These are phyloP conservation scores for Eristalis pertinax DNA, from an alignment of 2,888 invertebrate species.

Conservation along the genomic window DNA sequence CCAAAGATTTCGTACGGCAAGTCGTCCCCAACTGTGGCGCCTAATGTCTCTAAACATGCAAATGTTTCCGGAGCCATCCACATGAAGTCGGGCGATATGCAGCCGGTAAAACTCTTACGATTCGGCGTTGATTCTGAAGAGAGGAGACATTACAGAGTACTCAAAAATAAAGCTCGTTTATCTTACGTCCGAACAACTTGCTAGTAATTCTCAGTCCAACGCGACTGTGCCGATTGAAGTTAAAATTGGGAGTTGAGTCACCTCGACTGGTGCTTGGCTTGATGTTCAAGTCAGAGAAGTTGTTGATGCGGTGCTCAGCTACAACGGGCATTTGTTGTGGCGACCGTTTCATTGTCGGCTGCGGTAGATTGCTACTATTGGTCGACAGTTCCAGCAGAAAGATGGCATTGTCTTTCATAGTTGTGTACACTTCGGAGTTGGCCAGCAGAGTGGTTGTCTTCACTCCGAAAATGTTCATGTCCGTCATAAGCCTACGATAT, in stretches of 20 bases:
- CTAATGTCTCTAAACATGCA: slow-evolving; percentile 80
- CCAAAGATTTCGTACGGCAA: slow-evolving; percentile 81
- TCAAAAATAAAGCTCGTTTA: not conserved
- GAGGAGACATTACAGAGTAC: not conserved
- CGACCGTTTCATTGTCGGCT: slow-evolving; percentile 76
- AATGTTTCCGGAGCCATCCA: slow-evolving; percentile 81
- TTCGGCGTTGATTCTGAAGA: slow-evolving; percentile 75
- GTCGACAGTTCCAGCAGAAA: slow-evolving; percentile 95
- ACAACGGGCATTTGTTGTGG: slow-evolving; percentile 81
- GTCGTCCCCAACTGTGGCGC: slow-evolving; percentile 79
- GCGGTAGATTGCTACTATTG: slow-evolving; percentile 80
- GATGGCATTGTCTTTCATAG: slow-evolving; percentile 96
- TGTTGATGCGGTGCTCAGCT: slow-evolving; percentile 79
- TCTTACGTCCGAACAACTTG: slow-evolving; percentile 73
- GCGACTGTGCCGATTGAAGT: slow-evolving; percentile 77
- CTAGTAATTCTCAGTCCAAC: slow-evolving; percentile 77
- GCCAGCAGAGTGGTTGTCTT: slow-evolving; percentile 79
- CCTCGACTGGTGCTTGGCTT: slow-evolving; percentile 81
- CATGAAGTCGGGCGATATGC: slow-evolving; percentile 79
- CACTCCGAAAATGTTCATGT: slow-evolving; percentile 81
- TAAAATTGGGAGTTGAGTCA: slow-evolving; percentile 74
- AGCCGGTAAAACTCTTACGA: slow-evolving; percentile 79
- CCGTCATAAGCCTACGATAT: slow-evolving; percentile 77
- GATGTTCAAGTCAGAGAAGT: slow-evolving; percentile 77
- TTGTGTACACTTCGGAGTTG: slow-evolving; percentile 81